Evolutionary conservation across 2,113 vertebrate genomes (phyloP).

Genomic region (Scomber colias): DNA sequence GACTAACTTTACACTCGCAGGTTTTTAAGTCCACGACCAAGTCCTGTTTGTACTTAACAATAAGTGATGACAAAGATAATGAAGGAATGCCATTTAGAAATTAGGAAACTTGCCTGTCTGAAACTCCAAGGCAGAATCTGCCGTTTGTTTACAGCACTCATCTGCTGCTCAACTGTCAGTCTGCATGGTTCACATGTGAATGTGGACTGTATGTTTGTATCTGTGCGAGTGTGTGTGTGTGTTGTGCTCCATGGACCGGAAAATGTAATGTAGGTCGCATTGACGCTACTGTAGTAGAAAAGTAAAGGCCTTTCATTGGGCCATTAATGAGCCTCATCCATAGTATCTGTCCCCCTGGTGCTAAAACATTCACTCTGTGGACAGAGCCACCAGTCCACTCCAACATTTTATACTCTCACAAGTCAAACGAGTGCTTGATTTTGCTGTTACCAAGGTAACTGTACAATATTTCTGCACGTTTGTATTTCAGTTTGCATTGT

Average conservation of each 20-base stretch:
- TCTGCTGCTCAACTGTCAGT: constrained; percentile 1
- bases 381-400: not conserved
- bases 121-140: constrained; percentile 13
- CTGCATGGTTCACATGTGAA: constrained; percentile 7
- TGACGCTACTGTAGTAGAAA: not conserved
- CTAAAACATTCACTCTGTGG: constrained; percentile 30
- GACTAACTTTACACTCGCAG: constrained; percentile 28
- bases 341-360: constrained; percentile 39
- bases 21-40: constrained; percentile 9
- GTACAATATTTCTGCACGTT: not conserved
- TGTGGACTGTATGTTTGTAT: not conserved
- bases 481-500: constrained; percentile 2
- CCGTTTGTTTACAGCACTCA: constrained; percentile 17
- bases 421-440: constrained; percentile 1
- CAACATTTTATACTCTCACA: not conserved
- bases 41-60: constrained; percentile 18
- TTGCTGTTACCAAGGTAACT: not conserved
- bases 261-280: not conserved
- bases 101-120: not conserved
- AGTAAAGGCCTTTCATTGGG: not conserved
- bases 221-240: not conserved
- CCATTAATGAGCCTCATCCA: not conserved
- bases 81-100: constrained; percentile 42
- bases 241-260: not conserved
- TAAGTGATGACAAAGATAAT: constrained; percentile 13